Base-by-base conservation (phyloP, 30 jellyfish, hydroid and myxozoan species). In the Aurelia sp. region DNA sequence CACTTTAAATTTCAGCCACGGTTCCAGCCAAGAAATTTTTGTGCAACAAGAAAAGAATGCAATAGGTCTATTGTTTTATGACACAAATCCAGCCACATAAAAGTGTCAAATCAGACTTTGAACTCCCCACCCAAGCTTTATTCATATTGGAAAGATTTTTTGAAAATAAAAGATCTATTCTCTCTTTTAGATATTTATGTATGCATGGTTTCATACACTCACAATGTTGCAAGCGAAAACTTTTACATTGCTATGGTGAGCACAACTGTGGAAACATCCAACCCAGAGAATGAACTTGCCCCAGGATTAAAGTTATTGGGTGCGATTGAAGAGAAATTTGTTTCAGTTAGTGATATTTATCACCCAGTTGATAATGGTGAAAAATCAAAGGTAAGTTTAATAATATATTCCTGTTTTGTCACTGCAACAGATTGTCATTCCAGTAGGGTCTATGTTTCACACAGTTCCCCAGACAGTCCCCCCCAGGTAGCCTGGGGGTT, bases 241-340 rank as follows among this genome's bases (percentile, higher is more conserved):
- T 85, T 22, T 76, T 96, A 79, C 81, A 71, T 96, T 44, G 99
- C 99, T 0, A 88, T 96, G 96, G 99, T 96, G 53, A 92, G 98
- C 86, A 92, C 99, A 13, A 90, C 97, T 3, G 98, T 92, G 24
- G 99, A 96, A 73, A 91, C 98, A 38, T 72, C 97, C 20, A 85
- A 96, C 75, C 99, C 99, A 0, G 98, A 96, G 71, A 91, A 90
- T 18, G 99, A 96, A 55, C 76, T 96, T 62, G 80, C 67, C 57
- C 96, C 91, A 0, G 99, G 99, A 9, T 68, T 96, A 72, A 85
- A 89, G 50, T 63, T 96, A 13, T 48, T 96, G 47, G 98, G 97
- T 16, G 91, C 91, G 17, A 89, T 96, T 50, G 88, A 68, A 53
- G 94, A 96, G 83, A 86, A 91, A 65, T 96, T 96, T 96, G 98